These are phyloP conservation scores for Achroia grisella DNA, from an alignment of 1,140 invertebrate species.

Conservation along the genomic window DNA sequence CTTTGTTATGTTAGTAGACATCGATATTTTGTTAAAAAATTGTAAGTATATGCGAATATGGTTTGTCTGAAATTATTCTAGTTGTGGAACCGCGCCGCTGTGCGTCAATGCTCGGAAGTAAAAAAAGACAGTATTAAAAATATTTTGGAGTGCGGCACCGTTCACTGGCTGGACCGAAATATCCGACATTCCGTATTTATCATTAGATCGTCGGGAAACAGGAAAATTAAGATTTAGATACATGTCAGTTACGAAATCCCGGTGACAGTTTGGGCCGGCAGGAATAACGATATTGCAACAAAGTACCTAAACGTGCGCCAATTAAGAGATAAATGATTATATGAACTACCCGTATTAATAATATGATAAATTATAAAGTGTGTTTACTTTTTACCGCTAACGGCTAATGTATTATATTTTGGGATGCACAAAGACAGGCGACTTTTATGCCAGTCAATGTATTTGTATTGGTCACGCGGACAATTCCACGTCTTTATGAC, in stretches of 20 bases:
- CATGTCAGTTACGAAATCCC: slow-evolving; percentile 21
- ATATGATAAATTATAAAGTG: too few relatives aligned
- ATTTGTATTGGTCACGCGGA: too few relatives aligned
- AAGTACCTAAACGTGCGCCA: not conserved
- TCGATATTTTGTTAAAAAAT: slow-evolving; percentile 53
- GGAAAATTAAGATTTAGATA: slow-evolving; percentile 20
- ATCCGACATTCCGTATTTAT: slow-evolving; percentile 34
- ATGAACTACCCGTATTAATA: too few relatives aligned
- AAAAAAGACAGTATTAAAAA: slow-evolving; percentile 43
- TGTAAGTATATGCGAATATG: slow-evolving; percentile 35
- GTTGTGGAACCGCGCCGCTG: slow-evolving; percentile 47
- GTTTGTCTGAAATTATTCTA: slow-evolving; percentile 24
- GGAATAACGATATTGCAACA: not conserved
- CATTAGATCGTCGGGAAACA: slow-evolving; percentile 12
- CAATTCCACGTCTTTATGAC: too few relatives aligned
- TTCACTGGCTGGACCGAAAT: slow-evolving; percentile 50
- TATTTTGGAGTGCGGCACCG: slow-evolving; percentile 21
- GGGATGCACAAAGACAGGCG: too few relatives aligned
- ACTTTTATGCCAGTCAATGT: too few relatives aligned
- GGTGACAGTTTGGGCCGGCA: slow-evolving; percentile 11
- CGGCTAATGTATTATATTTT: too few relatives aligned
- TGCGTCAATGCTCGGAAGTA: slow-evolving; percentile 56
- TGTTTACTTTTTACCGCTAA: too few relatives aligned
- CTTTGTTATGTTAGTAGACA: slow-evolving; percentile 68
- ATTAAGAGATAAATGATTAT: not conserved